These are phyloP conservation scores for Chelonoidis abingdonii DNA, from an alignment of 2,113 vertebrate species.

Conservation along the genomic window DNA sequence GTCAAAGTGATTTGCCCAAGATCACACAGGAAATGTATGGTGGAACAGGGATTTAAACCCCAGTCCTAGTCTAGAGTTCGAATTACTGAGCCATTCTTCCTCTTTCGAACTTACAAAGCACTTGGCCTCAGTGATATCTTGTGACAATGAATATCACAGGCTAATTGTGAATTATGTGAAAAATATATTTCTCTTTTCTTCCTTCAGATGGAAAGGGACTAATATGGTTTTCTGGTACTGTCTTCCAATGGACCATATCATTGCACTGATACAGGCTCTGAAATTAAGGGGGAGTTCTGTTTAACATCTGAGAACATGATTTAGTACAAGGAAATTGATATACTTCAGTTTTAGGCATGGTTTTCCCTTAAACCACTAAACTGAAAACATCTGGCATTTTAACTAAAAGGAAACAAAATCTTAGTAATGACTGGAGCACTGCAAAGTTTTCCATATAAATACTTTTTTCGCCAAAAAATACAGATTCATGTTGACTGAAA, in stretches of 20 bases:
- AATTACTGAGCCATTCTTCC: background rate
- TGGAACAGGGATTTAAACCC: background rate
- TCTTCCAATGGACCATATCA: background rate
- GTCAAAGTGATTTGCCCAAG: background rate
- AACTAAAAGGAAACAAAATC: background rate
- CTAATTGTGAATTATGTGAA: background rate
- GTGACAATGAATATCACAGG: background rate
- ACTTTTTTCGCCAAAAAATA: background rate
- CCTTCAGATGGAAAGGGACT: background rate
- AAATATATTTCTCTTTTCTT: background rate
- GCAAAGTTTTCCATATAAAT: background rate
- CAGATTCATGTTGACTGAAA: background rate
- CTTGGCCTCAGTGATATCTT: background rate
- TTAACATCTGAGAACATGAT: background rate
- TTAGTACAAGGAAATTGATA: background rate
- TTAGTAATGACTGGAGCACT: background rate
- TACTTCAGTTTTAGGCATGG: background rate
- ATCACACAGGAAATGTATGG: too few relatives aligned
- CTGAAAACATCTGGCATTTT: background rate
- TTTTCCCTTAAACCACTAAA: background rate
- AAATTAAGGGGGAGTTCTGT: conserved; percentile 13
- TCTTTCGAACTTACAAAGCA: background rate
- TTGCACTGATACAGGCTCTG: background rate
- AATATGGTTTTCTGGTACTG: background rate
- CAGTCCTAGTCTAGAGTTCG: background rate